phyloP scores from a whole-genome alignment of 1,140 invertebrate genomes.

The Brachionus angularis region DNA sequence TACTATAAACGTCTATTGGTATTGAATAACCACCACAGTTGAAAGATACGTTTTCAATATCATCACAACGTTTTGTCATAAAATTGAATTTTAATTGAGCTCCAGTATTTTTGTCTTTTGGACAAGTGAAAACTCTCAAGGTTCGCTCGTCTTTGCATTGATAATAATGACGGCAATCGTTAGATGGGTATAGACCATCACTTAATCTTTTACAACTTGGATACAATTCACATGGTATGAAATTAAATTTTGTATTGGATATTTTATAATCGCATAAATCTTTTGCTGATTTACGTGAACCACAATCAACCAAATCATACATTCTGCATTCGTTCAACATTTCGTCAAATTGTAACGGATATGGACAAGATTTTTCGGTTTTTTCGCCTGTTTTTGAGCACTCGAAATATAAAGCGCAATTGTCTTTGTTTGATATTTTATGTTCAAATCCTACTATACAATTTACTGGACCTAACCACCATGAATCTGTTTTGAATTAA shows the following conservation, averaged over 20 bases:
- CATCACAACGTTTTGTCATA: slow-evolving; percentile 16
- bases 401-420: slow-evolving; percentile 28
- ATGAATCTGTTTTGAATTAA: neutral
- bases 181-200: slow-evolving; percentile 38
- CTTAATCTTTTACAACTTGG: slow-evolving; percentile 36
- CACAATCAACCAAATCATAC: slow-evolving; percentile 37
- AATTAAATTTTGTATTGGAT: neutral
- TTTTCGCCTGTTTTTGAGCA: slow-evolving; percentile 5
- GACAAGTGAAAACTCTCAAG: slow-evolving; percentile 28
- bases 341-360: slow-evolving; percentile 40
- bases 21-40: slow-evolving; percentile 36
- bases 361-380: slow-evolving; percentile 20
- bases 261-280: slow-evolving; percentile 40
- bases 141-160: slow-evolving; percentile 37
- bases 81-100: slow-evolving; percentile 29
- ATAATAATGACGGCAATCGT: slow-evolving; percentile 22
- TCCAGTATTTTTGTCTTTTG: slow-evolving; percentile 31
- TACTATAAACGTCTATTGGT: slow-evolving; percentile 39
- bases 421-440: slow-evolving; percentile 7
- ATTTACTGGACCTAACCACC: slow-evolving; percentile 26
- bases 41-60: slow-evolving; percentile 24
- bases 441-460: slow-evolving; percentile 35
- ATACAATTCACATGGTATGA: slow-evolving; percentile 30
- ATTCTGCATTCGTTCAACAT: slow-evolving; percentile 24
- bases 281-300: slow-evolving; percentile 22